Percentiles rank a stretch among this genome's conserved stretches.
Conservation (phyloP, 2,797 vertebrate genomes). For the Molossus alvarezi region DNA sequence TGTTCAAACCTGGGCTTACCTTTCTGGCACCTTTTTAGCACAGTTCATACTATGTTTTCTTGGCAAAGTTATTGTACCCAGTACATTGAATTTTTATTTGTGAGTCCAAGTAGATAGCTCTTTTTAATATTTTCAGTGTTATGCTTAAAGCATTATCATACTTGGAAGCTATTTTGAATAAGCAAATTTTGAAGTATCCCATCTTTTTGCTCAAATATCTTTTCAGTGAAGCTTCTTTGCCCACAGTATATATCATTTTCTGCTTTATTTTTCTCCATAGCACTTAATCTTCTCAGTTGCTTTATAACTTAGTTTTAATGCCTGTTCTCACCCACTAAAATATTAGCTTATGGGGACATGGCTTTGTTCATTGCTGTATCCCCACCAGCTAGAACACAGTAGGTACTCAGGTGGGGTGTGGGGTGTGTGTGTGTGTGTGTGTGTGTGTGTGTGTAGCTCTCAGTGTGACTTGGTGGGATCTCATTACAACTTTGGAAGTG, state of each 20-base stretch:
- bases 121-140: background rate
- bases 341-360: background rate
- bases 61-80: background rate
- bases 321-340: background rate
- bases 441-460: background rate
- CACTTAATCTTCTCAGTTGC: background rate
- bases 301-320: background rate
- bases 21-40: slow-evolving; percentile 12
- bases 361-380: background rate
- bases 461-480: background rate
- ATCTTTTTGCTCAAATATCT: background rate
- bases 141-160: background rate
- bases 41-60: background rate
- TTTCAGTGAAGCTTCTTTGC: background rate
- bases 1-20: background rate
- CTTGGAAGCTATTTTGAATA: slow-evolving; percentile 31
- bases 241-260: background rate
- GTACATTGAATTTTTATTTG: slow-evolving; percentile 18
- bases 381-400: background rate
- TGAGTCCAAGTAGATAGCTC: background rate
- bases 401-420: no score
- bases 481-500: background rate
- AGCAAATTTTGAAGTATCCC: background rate
- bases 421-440: no score
- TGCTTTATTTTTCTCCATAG: background rate